phyloP scores from a whole-genome alignment of 2,113 vertebrate species.

The Heliornis fulica region DNA sequence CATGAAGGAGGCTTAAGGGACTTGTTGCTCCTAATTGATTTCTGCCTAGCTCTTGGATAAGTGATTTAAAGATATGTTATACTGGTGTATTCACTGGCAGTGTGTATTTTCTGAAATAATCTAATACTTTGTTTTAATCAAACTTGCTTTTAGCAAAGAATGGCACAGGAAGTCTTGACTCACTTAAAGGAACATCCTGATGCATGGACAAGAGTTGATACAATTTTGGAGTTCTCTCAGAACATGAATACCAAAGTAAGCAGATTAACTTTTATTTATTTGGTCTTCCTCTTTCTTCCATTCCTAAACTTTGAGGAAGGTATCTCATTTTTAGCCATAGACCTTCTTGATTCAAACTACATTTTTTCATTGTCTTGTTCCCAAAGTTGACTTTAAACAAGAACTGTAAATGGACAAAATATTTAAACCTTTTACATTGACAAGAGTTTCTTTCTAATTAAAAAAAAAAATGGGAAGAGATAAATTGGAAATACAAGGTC shows the following conservation, averaged over 20 bases:
- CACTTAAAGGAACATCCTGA: constrained; percentile 98
- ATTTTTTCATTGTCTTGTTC: constrained; percentile 57
- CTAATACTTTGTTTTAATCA: background rate
- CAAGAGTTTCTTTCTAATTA: background rate
- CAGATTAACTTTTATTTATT: constrained; percentile 61
- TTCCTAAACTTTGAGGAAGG: constrained; percentile 88
- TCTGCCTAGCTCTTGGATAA: background rate
- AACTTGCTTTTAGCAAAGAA: constrained; percentile 85
- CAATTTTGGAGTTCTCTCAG: constrained; percentile 98
- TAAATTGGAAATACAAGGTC: constrained; percentile 57
- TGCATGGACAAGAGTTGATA: constrained; percentile 98
- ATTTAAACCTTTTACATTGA: constrained; percentile 20
- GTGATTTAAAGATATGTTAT: background rate
- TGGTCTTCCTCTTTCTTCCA: constrained; percentile 73
- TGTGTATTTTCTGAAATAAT: background rate
- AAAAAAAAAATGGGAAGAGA: background rate
- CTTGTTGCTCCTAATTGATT: background rate
- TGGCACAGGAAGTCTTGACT: constrained; percentile 97
- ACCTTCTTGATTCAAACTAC: constrained; percentile 60
- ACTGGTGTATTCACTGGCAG: background rate
- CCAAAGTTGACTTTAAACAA: constrained; percentile 63
- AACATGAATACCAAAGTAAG: constrained; percentile 99
- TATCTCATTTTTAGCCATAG: constrained; percentile 74
- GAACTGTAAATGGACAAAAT: constrained; percentile 28
- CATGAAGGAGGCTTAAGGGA: background rate